Evolutionary conservation across 37 sponge, comb jelly and placozoan species (phyloP).

Genomic region (Ephydatia muelleri): DNA sequence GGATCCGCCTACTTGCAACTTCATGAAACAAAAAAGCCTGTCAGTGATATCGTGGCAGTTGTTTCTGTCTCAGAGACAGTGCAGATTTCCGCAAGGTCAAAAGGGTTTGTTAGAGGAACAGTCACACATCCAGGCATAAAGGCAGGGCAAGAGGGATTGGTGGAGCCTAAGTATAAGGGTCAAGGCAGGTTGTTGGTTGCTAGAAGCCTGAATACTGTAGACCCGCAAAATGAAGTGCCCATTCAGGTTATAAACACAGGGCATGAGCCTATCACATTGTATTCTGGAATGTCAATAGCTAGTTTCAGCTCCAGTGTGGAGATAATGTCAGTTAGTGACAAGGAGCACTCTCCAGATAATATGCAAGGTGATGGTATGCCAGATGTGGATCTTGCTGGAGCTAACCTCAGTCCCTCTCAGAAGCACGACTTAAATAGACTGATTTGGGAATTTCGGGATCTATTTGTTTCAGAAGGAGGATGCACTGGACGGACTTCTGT

Average conservation of each 20-base stretch:
- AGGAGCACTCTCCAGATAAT: too few species aligned
- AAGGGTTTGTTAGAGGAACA: not conserved
- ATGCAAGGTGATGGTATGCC: too few species aligned
- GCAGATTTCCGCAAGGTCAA: not conserved
- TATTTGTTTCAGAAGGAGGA: constrained; percentile 8
- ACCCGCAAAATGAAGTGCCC: not conserved
- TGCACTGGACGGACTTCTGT: constrained; percentile 20
- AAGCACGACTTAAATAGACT: not conserved
- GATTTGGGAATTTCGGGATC: not conserved
- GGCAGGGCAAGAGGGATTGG: not conserved
- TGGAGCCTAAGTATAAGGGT: not conserved
- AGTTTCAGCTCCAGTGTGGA: not conserved
- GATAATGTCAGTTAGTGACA: not conserved
- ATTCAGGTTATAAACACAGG: constrained; percentile 11
- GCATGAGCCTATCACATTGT: not conserved
- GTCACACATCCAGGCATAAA: not conserved
- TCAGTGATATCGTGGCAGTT: not conserved
- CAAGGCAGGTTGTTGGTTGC: constrained; percentile 12
- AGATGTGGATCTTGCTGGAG: constrained; percentile 7
- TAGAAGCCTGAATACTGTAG: constrained; percentile 4
- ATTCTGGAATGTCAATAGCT: constrained; percentile 8
- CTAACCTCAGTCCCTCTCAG: not conserved
- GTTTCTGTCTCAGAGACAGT: not conserved
- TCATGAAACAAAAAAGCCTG: too few species aligned
- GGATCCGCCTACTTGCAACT: not conserved